A percentile compares a stretch with the other conserved stretches of the same genome.
These are phyloP conservation scores for Enteromius argenteus DNA, from an alignment of 2,797 vertebrate species.

Conservation along the genomic window DNA sequence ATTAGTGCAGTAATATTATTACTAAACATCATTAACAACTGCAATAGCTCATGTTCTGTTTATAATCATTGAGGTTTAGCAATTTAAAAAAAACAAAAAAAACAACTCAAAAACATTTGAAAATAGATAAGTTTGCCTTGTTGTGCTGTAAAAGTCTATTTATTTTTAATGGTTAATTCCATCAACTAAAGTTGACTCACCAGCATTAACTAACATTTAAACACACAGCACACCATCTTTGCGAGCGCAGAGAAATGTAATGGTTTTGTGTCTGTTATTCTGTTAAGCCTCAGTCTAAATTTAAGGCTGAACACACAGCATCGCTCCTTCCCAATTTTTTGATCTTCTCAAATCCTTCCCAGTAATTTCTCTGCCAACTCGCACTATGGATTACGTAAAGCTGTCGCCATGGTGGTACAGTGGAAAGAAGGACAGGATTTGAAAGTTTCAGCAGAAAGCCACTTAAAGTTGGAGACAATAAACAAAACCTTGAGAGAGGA, in stretches of 20 bases:
- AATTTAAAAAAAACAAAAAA: too few relatives aligned
- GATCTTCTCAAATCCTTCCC: conserved; percentile 65
- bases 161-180: background rate
- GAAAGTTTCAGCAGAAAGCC: conserved; percentile 54
- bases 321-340: conserved; percentile 56
- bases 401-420: conserved; percentile 69
- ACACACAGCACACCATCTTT: background rate
- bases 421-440: conserved; percentile 72
- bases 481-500: conserved; percentile 35
- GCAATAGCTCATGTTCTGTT: background rate
- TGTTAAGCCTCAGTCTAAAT: conserved; percentile 49
- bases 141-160: background rate
- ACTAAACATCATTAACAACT: background rate
- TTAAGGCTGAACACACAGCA: conserved; percentile 44
- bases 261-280: conserved; percentile 4
- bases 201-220: conserved; percentile 6
- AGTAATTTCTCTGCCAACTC: conserved; percentile 64
- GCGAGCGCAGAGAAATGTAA: conserved; percentile 8
- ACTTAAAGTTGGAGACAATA: conserved; percentile 63
- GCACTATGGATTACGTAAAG: conserved; percentile 67
- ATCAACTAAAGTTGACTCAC: conserved; percentile 45
- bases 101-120: background rate
- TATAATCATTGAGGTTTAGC: background rate
- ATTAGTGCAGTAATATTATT: background rate
- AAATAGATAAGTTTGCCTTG: background rate